A percentile compares a stretch with the other conserved stretches of the same genome.
phyloP scores from a whole-genome alignment of 2,113 vertebrate species.

The Microtus montanus region DNA sequence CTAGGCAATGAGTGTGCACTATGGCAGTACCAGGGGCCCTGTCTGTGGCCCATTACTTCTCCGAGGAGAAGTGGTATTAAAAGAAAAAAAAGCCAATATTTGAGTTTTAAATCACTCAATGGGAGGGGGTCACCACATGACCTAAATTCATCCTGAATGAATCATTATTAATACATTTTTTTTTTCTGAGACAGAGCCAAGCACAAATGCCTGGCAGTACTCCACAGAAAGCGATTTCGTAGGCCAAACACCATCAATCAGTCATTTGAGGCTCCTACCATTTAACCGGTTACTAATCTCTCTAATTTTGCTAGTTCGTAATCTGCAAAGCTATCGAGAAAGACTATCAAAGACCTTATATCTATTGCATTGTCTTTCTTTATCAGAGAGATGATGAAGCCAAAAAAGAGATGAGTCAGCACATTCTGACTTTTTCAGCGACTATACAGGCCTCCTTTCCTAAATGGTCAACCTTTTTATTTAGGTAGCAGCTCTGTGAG shows the following conservation, averaged over 20 bases:
- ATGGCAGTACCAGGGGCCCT: background rate
- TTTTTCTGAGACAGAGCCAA: background rate
- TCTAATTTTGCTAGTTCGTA: background rate
- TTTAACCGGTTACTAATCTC: constrained; percentile 37
- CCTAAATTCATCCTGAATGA: constrained; percentile 5
- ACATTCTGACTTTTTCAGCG: background rate
- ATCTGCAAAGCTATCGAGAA: background rate
- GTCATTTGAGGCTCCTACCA: background rate
- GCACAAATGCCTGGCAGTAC: constrained; percentile 27
- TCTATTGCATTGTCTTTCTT: constrained; percentile 19
- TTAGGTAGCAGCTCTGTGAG: background rate
- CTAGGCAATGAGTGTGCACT: background rate
- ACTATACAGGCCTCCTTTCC: background rate
- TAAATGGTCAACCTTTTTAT: background rate
- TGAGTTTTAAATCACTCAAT: constrained; percentile 13
- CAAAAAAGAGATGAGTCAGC: background rate
- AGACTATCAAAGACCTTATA: background rate
- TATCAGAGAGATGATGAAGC: background rate
- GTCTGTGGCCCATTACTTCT: background rate
- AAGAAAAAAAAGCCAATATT: background rate
- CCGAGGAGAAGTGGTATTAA: too few relatives aligned
- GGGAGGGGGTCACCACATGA: background rate
- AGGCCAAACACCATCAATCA: constrained; percentile 30
- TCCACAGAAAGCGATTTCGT: constrained; percentile 15
- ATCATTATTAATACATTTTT: constrained; percentile 39